Evolutionary conservation across 2,797 vertebrate species (phyloP).

Genomic region (Crax fasciolata): DNA sequence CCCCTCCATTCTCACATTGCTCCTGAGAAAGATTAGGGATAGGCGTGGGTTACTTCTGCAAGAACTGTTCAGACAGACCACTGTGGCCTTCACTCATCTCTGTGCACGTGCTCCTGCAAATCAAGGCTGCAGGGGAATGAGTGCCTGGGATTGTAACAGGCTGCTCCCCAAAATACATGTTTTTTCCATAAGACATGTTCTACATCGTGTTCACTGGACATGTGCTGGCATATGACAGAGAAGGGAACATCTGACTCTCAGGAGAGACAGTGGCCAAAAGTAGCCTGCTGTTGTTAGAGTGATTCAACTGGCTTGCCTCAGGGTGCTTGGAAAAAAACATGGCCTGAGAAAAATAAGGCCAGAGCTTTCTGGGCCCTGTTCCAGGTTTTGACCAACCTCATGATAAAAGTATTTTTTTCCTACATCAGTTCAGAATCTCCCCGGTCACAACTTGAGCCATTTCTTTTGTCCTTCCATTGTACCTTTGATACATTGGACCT

Average conservation of each 20-base stretch:
- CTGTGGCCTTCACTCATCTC: neutral
- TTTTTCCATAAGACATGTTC: neutral
- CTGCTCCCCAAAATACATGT: rapidly evolving
- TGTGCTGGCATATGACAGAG: neutral
- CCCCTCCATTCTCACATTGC: neutral
- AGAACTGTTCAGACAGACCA: neutral
- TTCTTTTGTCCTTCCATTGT: neutral
- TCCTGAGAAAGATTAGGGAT: neutral
- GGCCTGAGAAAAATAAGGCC: neutral
- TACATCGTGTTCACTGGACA: neutral
- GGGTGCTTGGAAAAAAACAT: neutral
- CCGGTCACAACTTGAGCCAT: rapidly evolving
- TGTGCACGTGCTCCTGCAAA: rapidly evolving
- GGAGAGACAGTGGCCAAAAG: neutral
- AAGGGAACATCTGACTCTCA: neutral
- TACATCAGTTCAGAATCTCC: neutral
- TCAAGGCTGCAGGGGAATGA: neutral
- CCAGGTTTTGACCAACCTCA: neutral
- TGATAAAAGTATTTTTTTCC: neutral
- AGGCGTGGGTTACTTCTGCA: neutral
- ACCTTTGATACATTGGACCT: neutral
- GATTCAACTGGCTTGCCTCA: neutral
- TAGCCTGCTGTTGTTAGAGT: neutral
- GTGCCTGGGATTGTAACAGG: rapidly evolving
- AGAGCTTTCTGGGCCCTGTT: neutral